These are phyloP conservation scores for Corythaixoides concolor DNA, from an alignment of 2,113 vertebrate species.

Conservation along the genomic window DNA sequence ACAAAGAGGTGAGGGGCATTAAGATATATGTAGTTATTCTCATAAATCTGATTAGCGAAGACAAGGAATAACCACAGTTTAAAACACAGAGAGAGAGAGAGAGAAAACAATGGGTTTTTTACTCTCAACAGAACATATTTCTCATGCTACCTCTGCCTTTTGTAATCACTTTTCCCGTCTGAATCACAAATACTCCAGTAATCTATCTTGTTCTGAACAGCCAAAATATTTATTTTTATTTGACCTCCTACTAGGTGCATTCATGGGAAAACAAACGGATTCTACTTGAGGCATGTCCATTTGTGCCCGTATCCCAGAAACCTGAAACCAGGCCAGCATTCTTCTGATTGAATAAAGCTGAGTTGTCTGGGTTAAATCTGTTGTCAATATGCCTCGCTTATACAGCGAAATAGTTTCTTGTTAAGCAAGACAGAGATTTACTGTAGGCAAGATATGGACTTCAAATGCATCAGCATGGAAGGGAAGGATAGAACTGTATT, in stretches of 20 bases:
- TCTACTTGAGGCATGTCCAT: constrained; percentile 35
- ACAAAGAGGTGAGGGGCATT: constrained; percentile 42
- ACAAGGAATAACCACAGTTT: constrained; percentile 16
- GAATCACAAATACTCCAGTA: constrained; percentile 64
- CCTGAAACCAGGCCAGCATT: constrained; percentile 43
- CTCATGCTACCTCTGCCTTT: constrained; percentile 60
- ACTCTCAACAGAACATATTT: constrained; percentile 62
- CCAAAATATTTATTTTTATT: constrained; percentile 72
- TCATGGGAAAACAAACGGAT: constrained; percentile 69
- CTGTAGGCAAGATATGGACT: constrained; percentile 42
- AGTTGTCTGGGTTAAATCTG: constrained; percentile 64
- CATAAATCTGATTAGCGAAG: constrained; percentile 58
- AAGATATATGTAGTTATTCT: constrained; percentile 43
- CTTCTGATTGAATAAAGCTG: constrained; percentile 61
- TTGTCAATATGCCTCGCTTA: constrained; percentile 49
- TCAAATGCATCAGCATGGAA: constrained; percentile 35
- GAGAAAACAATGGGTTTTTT: constrained; percentile 37
- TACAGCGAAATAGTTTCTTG: constrained; percentile 67
- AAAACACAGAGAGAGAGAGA: constrained; percentile 8
- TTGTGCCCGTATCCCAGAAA: constrained; percentile 69
- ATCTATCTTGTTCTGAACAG: constrained; percentile 66
- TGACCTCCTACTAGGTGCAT: constrained; percentile 71
- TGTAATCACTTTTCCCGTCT: constrained; percentile 67
- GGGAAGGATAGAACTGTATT: not conserved
- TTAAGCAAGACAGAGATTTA: constrained; percentile 61